These are phyloP conservation scores for Ptilorrhoa leucosticta DNA, from an alignment of 2,113 vertebrate genomes.

Conservation along the genomic window DNA sequence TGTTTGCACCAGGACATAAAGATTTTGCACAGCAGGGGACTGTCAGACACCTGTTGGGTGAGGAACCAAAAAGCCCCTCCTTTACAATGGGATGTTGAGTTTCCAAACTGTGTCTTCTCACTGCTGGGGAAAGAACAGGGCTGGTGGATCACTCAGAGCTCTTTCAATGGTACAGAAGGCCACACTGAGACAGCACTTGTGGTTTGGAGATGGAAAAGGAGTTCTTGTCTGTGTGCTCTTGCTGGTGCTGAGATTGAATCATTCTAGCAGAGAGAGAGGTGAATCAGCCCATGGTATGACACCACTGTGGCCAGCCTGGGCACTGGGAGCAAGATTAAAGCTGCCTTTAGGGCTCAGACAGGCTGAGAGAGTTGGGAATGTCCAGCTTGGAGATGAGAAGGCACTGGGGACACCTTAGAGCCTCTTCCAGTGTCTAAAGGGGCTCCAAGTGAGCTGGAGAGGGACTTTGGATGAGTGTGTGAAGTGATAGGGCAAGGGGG, in stretches of 20 bases:
- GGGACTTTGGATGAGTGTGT: not conserved
- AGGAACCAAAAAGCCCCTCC: not conserved
- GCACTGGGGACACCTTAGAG: not conserved
- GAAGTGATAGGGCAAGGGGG: not conserved
- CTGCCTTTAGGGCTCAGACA: not conserved
- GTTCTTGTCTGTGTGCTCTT: not conserved
- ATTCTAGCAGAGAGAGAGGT: fast-evolving
- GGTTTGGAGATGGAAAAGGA: not conserved
- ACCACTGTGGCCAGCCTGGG: not conserved
- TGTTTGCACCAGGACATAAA: not conserved
- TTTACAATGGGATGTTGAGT: not conserved
- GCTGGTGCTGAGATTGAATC: not conserved
- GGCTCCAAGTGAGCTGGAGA: not conserved
- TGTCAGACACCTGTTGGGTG: not conserved
- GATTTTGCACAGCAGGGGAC: not conserved
- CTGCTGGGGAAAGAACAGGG: not conserved
- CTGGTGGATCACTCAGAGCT: not conserved
- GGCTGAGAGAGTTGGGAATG: not conserved
- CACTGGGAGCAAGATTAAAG: not conserved
- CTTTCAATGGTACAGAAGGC: not conserved
- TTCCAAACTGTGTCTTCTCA: not conserved
- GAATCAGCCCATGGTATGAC: not conserved
- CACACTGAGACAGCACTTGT: not conserved
- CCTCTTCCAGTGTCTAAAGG: not conserved
- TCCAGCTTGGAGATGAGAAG: not conserved